Evolutionary conservation across 1,140 invertebrate genomes (phyloP), one percentile per base, ranked within the genome.

Genomic region (Philotrypesis tridentata): DNA sequence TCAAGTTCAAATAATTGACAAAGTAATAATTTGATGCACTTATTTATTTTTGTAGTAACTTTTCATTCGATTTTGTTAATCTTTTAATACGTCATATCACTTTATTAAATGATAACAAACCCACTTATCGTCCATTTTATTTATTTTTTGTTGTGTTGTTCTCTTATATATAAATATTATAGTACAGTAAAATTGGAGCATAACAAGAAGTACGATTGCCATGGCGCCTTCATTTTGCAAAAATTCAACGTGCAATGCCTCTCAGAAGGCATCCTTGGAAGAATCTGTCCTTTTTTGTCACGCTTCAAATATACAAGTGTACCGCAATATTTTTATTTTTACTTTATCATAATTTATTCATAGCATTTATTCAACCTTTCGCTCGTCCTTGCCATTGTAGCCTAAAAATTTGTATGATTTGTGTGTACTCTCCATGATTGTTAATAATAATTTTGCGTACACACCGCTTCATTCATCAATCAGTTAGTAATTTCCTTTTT

Each of bases 1-100:
- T 8, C 4, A 27, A 63, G 12, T 78, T 87, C 89, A 3, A 89
- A 37, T n/a, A 86, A 90, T 43, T 88, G 88, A 7, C 84, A 84
- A 21, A 89, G 29, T 9, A 87, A 61, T 70, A 70, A 68, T 65
- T 79, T 65, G 23, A 27, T 65, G 21, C 4, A 65, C 61, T 65
- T 72, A 72, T 31, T 72, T 48, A 43, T 43, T 72, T 72, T 43
- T 78, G 23, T 48, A 70, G 23, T 68, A 70, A 60, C 27, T 55
- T 33, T 25, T 27, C 43, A 60, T 79, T 71, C 27, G 67, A 60
- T 48, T 79, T 67, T 77, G 11, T 31, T 60, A 37, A 17, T 43
- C 21, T 11, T 23, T 55, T 55, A 43, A 40, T 72, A 72, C 25
- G 33, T 43, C 21, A 72, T 40, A 72, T 72, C 70, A 23, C 70